Evolutionary conservation across 2,113 vertebrate genomes (phyloP).

Genomic region (Pituophis catenifer): DNA sequence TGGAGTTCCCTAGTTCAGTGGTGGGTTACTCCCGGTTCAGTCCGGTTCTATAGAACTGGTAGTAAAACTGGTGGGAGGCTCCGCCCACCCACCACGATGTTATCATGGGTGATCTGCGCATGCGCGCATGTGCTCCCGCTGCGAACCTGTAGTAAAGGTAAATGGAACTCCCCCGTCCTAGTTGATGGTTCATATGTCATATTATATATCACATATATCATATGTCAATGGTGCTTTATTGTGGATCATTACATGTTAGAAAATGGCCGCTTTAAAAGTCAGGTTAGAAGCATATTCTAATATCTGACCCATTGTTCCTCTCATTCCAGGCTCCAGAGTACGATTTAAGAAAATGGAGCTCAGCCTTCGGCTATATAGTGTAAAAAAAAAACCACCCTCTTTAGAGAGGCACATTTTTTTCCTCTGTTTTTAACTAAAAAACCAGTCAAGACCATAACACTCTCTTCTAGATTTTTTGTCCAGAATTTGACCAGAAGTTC

Average conservation of each 20-base stretch:
- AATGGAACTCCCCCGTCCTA: too few species aligned
- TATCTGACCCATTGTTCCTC: neutral
- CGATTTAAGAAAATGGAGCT: neutral
- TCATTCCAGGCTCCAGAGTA: neutral
- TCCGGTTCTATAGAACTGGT: too few species aligned
- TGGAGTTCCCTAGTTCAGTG: neutral
- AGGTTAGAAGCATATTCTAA: neutral
- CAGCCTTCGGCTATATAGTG: neutral
- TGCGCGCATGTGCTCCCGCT: too few species aligned
- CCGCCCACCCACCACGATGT: too few species aligned
- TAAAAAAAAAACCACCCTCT: neutral
- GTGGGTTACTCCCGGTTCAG: too few species aligned
- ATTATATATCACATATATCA: too few species aligned
- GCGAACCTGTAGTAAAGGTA: too few species aligned
- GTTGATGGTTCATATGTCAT: too few species aligned
- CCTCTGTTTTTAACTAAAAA: neutral
- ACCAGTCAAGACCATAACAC: neutral
- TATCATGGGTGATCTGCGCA: too few species aligned
- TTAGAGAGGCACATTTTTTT: neutral
- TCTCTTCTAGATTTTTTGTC: neutral
- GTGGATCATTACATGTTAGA: neutral
- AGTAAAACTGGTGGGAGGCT: too few species aligned
- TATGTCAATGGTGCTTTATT: neutral
- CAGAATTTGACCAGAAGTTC: neutral
- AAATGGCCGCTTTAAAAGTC: neutral